Evolutionary conservation across 2,113 vertebrate species (phyloP).

Genomic region (Coturnix japonica): DNA sequence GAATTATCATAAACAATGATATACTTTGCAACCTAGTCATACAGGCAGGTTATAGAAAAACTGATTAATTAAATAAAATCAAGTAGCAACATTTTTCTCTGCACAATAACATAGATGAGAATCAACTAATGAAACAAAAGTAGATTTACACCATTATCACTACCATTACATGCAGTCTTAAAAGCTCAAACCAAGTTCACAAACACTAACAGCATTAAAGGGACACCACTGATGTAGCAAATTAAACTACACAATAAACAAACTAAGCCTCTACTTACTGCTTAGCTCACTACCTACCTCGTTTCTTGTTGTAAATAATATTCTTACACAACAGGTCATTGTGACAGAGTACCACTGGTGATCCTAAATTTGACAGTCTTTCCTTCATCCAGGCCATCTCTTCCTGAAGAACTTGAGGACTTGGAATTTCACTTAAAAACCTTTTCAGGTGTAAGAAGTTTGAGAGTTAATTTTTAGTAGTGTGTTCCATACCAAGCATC

Average conservation of each 20-base stretch:
- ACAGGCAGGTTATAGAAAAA: background rate
- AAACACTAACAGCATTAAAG: background rate
- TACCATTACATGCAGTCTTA: background rate
- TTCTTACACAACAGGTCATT: slow-evolving; percentile 99
- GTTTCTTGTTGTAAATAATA: slow-evolving; percentile 94
- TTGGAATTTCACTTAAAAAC: slow-evolving; percentile 88
- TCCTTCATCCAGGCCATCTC: slow-evolving; percentile 96
- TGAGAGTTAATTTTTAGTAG: background rate
- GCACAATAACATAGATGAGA: background rate
- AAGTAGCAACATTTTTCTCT: background rate
- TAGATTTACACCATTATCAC: background rate
- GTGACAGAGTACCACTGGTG: slow-evolving; percentile 97
- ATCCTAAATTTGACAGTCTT: slow-evolving; percentile 89
- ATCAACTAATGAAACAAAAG: background rate
- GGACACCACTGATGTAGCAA: background rate
- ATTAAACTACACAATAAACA: background rate
- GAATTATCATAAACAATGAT: background rate
- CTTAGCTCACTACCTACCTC: slow-evolving; percentile 84
- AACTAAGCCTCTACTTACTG: slow-evolving; percentile 55
- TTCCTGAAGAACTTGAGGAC: slow-evolving; percentile 83
- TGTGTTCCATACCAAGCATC: background rate
- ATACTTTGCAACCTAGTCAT: background rate
- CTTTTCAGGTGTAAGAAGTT: slow-evolving; percentile 69
- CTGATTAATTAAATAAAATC: background rate
- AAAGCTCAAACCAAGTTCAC: background rate